phyloP scores from a whole-genome alignment of 2,888 invertebrate genomes.

The Salpingus planirostris region DNA sequence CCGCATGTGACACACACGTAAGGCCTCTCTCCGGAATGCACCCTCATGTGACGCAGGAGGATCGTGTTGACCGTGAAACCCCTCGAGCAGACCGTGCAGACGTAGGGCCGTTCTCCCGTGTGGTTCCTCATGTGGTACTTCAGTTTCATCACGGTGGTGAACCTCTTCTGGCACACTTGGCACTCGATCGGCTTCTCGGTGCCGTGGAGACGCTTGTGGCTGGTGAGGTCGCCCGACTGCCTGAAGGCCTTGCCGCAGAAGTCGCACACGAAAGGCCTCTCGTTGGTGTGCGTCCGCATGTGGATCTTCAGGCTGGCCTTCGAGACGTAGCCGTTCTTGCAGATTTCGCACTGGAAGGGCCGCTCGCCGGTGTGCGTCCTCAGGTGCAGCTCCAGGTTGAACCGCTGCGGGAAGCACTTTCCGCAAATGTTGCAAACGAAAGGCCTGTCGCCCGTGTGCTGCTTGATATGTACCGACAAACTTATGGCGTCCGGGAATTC shows the following conservation, averaged over 20 bases:
- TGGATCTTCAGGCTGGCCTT: conserved; percentile 43
- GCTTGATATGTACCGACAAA: conserved; percentile 40
- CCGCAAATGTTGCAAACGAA: conserved; percentile 41
- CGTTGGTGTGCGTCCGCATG: conserved; percentile 43
- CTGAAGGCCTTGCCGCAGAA: conserved; percentile 43
- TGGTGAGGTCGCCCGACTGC: conserved; percentile 41
- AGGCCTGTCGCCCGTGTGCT: conserved; percentile 41
- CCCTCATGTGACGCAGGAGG: conserved; percentile 40
- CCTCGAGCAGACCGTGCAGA: conserved; percentile 39
- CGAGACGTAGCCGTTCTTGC: conserved; percentile 42
- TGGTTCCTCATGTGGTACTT: conserved; percentile 44
- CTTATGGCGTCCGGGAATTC: conserved; percentile 38
- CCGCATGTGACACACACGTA: conserved; percentile 43
- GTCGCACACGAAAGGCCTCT: conserved; percentile 41
- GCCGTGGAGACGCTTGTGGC: conserved; percentile 41
- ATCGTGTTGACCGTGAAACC: conserved; percentile 44
- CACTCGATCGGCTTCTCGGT: conserved; percentile 43
- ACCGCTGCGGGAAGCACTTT: conserved; percentile 41
- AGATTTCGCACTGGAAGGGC: conserved; percentile 41
- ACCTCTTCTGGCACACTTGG: conserved; percentile 40
- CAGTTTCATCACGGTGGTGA: conserved; percentile 42
- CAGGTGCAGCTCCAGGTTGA: conserved; percentile 40
- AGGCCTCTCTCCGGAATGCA: conserved; percentile 41
- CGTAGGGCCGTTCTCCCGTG: conserved; percentile 42
- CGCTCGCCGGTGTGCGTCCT: conserved; percentile 42